Conservation (phyloP, 2,113 vertebrate genomes). For the Pongo pygmaeus region DNA sequence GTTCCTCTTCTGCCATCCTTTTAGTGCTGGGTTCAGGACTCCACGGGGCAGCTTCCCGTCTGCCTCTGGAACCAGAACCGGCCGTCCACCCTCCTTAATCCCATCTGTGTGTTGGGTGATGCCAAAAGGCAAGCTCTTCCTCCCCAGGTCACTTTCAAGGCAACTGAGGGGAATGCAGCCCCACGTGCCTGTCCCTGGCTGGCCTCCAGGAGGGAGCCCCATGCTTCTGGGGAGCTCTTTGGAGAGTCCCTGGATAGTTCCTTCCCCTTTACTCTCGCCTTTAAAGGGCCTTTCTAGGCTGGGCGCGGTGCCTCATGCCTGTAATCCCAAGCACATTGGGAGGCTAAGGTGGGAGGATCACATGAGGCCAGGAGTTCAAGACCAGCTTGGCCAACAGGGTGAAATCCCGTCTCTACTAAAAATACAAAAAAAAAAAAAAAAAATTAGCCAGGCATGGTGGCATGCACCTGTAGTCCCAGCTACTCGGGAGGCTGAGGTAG, state of each 20-base stretch:
- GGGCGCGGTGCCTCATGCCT: too few species aligned
- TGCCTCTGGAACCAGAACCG: accelerated
- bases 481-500: background rate
- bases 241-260: background rate
- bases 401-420: too few species aligned
- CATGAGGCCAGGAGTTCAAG: too few species aligned
- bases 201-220: background rate
- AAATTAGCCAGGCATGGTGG: too few species aligned
- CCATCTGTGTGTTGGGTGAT: background rate
- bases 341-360: too few species aligned
- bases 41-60: background rate
- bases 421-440: too few species aligned
- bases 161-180: background rate
- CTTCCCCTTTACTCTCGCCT: background rate
- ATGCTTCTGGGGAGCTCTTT: background rate
- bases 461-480: too few species aligned
- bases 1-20: too few species aligned
- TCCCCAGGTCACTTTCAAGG: background rate
- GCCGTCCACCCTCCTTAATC: background rate
- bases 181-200: background rate
- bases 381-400: too few species aligned
- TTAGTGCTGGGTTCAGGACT: accelerated
- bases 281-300: background rate
- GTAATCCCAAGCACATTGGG: too few species aligned
- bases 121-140: background rate